Base-by-base conservation (phyloP, 1,140 invertebrate genomes). In the Drosophila parabipectinata region DNA sequence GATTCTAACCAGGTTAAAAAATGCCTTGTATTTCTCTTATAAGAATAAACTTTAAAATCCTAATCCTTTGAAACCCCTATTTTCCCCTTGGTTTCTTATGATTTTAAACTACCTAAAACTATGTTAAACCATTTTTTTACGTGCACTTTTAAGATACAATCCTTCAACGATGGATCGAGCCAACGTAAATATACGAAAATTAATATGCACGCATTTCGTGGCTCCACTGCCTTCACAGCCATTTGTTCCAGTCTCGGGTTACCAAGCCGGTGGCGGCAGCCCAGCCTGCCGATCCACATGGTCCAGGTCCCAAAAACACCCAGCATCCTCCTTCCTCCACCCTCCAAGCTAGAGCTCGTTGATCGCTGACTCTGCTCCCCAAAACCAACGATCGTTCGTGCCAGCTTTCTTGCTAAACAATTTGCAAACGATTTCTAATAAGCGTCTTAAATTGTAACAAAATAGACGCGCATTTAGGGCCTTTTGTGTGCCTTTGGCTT, bases 401-500 rank as follows among this genome's bases (percentile, higher is more conserved):
- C 72, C 67, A 52, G 79, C 83, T 87, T 82, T 79, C 72, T 87
- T 76, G 82, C 79, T 71, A 85, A 85, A 87, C 82, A 87, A 87
- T 87, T 87, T 87, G 82, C 82, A 88, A 87, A 79, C 82, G 82
- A 83, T 87, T 87, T 87, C 82, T 87, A 87, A 87, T 87, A 87
- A 87, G 83, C 83, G 82, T 88, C 82, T 88, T 87, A 87, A 87
- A 87, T 87, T 87, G 82, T 87, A 87, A 88, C 82, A 83, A 88
- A 88, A 87, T 87, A 87, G 79, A 87, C 79, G 84, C 84, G 82
- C 82, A 83, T 88, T 87, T 88, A 88, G 82, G 82, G 83, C 62
- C 81, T 61, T 83, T 84, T 87, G 81, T 83, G 77, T 57, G 72
- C 72, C 69, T 54, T 45, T 62, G 7, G 61, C 15, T 44, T 47